Base-by-base conservation (phyloP, 1,140 invertebrate genomes). In the Portunus trituberculatus region DNA sequence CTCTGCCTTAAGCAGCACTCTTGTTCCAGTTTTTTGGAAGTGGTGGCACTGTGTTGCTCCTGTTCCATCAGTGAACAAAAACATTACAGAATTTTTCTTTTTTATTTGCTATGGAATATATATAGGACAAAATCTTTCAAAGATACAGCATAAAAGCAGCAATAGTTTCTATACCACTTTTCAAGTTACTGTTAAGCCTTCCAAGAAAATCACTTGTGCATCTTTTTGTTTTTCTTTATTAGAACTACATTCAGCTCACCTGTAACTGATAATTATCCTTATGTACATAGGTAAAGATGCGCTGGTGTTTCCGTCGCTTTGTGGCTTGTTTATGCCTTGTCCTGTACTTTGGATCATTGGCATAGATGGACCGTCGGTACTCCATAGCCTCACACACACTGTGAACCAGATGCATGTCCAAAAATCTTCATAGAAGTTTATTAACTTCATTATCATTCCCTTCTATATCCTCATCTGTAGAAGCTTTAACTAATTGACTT, bases 211-310 rank as follows among this genome's bases (percentile, higher is more conserved):
- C 12, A 39, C 6, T 39, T 39, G 6, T 2, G 39, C 39, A 2
- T 2, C 39, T 39, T 59, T n/a, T 76, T 76, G 20, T n/a, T n/a
- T n/a, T n/a, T 39, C 31, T 39, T 59, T 25, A 32, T n/a, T 4
- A 0, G 10, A 59, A 59, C 3, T 20, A 0, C 52, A 12, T 59
- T 59, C 52, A 59, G 12, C 39, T 46, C 48, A 94, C 93, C 31
- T 89, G 84, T 8, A 29, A 67, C 31, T 94, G 93, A 46, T 88
- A 94, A 89, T 94, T 67, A 94, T 94, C 86, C 39, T 94, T 29
- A 25, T 94, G 93, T 31, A 89, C 89, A n/a, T 94, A 94, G 4
- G 93, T 94, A 39, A 94, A 94, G 67, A 94, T 94, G 12, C 93
- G 83, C 25, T 89, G 83, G 7, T 39, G 25, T 32, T 93, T 93